Conservation (phyloP, 2,888 invertebrate species). For the Liodrosophila aerea region DNA sequence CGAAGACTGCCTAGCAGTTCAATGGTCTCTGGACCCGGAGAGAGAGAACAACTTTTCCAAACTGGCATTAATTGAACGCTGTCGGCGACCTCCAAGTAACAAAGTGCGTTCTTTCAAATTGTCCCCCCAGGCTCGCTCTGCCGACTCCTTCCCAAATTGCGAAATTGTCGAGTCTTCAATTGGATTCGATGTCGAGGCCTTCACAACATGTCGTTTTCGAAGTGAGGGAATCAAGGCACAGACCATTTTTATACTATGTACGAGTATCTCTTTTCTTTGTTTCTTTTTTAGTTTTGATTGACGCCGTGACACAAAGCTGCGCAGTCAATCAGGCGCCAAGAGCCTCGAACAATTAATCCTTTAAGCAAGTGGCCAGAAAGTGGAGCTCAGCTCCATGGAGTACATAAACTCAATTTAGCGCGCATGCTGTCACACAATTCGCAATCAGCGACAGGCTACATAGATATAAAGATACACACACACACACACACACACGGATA, state of each 20-base stretch:
- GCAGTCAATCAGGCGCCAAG: constrained; percentile 50
- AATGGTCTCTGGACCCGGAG: constrained; percentile 14
- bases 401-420: constrained; percentile 71
- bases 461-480: constrained; percentile 10
- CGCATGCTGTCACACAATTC: constrained; percentile 73
- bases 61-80: constrained; percentile 46
- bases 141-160: not conserved
- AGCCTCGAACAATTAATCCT: constrained; percentile 61
- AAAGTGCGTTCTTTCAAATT: constrained; percentile 21
- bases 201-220: constrained; percentile 35
- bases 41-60: constrained; percentile 24
- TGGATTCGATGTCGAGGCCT: constrained; percentile 31
- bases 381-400: constrained; percentile 7
- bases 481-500: constrained; percentile 13
- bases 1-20: constrained; percentile 23
- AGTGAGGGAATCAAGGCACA: not conserved
- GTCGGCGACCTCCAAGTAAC: constrained; percentile 30
- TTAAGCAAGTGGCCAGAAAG: constrained; percentile 36
- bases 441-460: constrained; percentile 60
- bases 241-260: not conserved
- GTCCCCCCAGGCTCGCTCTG: not conserved
- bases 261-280: not conserved
- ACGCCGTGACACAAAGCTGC: constrained; percentile 42
- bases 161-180: constrained; percentile 9
- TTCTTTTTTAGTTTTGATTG: constrained; percentile 31